Conservation (phyloP, 2,888 invertebrate species). For the Drosophila longiperda region DNA sequence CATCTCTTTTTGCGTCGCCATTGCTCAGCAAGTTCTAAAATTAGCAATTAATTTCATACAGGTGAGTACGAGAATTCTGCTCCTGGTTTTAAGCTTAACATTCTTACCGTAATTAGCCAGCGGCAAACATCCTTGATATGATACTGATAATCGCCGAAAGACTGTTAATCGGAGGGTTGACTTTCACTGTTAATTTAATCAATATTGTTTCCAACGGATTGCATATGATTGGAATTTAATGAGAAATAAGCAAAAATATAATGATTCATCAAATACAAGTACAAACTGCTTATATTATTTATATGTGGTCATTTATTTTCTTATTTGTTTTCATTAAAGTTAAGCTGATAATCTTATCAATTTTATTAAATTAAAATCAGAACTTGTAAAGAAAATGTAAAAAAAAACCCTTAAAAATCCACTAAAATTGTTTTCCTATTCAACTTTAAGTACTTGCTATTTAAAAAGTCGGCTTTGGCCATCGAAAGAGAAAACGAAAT, state of each 20-base stretch:
- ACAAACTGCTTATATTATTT: not conserved
- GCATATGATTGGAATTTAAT: constrained; percentile 44
- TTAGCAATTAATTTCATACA: constrained; percentile 46
- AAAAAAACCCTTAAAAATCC: not conserved
- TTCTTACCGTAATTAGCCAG: constrained; percentile 48
- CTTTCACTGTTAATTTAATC: constrained; percentile 38
- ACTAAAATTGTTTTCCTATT: not conserved
- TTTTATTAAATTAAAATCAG: not conserved
- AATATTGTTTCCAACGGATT: constrained; percentile 56
- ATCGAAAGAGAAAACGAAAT: constrained; percentile 36
- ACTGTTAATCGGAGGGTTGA: constrained; percentile 51
- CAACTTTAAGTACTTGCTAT: not conserved
- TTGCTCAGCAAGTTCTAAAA: constrained; percentile 50
- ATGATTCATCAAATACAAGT: not conserved
- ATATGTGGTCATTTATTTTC: not conserved
- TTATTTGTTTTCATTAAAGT: not conserved
- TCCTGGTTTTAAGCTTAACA: too few species aligned
- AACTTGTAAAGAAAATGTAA: not conserved
- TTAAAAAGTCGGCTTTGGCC: constrained; percentile 14
- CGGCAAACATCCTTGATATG: constrained; percentile 53
- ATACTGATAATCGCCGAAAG: constrained; percentile 47
- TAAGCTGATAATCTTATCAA: not conserved
- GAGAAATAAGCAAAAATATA: constrained; percentile 1
- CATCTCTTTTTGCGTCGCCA: constrained; percentile 53
- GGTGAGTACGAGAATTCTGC: constrained; percentile 30